These are phyloP conservation scores for Camponotus fellah DNA, from an alignment of 2,888 invertebrate species.

Conservation along the genomic window DNA sequence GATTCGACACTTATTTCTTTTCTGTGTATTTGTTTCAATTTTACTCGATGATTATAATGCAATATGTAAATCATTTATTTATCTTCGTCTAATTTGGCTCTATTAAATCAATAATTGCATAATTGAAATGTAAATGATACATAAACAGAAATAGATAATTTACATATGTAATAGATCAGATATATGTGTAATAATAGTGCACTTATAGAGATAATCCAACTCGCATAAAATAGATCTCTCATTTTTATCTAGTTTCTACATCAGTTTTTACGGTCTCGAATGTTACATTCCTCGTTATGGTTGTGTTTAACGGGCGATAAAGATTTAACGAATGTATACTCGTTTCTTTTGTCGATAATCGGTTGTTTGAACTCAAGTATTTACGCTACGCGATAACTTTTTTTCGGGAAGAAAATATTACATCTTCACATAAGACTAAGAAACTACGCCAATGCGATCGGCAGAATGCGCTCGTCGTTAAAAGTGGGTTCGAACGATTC, in stretches of 20 bases:
- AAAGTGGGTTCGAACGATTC: conserved; percentile 58
- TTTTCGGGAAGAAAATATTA: not conserved
- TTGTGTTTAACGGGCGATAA: not conserved
- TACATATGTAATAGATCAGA: not conserved
- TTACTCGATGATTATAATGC: not conserved
- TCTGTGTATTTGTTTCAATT: not conserved
- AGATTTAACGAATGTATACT: not conserved
- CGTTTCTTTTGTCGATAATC: not conserved
- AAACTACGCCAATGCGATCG: conserved; percentile 54
- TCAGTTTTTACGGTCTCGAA: not conserved
- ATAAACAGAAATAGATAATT: not conserved
- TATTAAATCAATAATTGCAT: not conserved
- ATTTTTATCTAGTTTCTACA: not conserved
- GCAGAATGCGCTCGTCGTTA: conserved; percentile 52
- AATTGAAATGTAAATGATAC: not conserved
- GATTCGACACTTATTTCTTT: no score
- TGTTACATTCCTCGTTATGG: not conserved
- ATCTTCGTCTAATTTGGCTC: not conserved
- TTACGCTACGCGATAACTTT: not conserved
- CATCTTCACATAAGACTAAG: not conserved
- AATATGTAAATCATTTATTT: not conserved
- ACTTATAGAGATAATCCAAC: not conserved
- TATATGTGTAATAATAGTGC: no score
- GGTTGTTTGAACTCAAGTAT: not conserved
- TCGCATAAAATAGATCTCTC: not conserved